Base-by-base conservation (phyloP, 2,797 vertebrate species). In the Ispidina lecontei region DNA sequence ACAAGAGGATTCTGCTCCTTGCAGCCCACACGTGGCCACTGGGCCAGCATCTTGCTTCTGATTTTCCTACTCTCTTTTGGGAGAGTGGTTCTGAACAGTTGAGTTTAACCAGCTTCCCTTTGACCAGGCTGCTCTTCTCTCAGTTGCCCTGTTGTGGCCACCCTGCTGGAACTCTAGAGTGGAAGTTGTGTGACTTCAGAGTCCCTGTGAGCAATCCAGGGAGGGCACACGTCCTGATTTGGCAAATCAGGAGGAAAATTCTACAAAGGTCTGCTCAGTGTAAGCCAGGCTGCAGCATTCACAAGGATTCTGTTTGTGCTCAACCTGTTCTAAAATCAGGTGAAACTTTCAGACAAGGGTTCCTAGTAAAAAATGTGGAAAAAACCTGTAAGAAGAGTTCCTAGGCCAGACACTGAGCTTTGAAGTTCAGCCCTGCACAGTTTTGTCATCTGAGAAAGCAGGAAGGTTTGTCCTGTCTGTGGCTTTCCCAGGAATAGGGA, bases 201-300 rank as follows among this genome's bases (percentile, higher is more conserved):
- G 46, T 39, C 33, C n/a, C 18, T 41, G 31, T 5, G n/a, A 78
- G 17, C 39, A 17, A 3, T 41, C 55, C 74, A 44, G 8, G 14
- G 58, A 2, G 0, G 11, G 29, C 4, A 0, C 1, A 2, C 19
- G 16, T 29, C 12, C 44, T 18, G 20, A 3, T 31, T 67, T 55
- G 46, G n/a, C 4, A 39, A 20, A 59, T 84, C 16, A 35, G 73
- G 39, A 75, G 20, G 28, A 72, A 37, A 89, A 70, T 41, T 74
- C 73, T 63, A 52, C 29, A 12, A n/a, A 75, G 44, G 21, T 47
- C 14, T 70, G 44, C 62, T 54, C 26, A 13, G 0, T 46, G 3
- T 46, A 5, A 37, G 52, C 25, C 56, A 59, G 49, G 43, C 28
- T 23, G 35, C 41, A 56, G 59, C 55, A 14, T 35, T 85, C 19